Evolutionary conservation across 2,113 vertebrate species (phyloP).

Genomic region (Raja brachyura): DNA sequence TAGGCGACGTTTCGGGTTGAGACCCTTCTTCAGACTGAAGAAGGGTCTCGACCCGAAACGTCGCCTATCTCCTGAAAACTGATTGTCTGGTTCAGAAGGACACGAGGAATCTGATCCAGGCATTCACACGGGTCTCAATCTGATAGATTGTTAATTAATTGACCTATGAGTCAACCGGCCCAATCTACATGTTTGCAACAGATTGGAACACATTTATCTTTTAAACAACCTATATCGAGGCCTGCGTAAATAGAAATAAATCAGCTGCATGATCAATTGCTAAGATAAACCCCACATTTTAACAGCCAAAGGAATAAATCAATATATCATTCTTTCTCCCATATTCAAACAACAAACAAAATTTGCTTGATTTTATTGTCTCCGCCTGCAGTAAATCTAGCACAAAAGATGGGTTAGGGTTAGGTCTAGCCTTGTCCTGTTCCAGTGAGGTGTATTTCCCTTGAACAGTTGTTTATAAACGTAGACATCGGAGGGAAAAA

Average conservation of each 20-base stretch:
- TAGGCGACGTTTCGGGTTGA: too few relatives aligned
- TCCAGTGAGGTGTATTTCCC: too few relatives aligned
- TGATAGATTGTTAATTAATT: neutral
- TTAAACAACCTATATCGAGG: neutral
- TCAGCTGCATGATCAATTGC: neutral
- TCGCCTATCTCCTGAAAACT: neutral
- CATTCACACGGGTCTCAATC: neutral
- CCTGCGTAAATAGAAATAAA: neutral
- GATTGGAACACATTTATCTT: neutral
- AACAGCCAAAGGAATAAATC: neutral
- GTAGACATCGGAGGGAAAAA: too few relatives aligned
- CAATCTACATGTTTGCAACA: neutral
- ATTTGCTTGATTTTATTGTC: neutral
- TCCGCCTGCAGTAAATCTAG: neutral
- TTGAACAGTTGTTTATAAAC: too few relatives aligned
- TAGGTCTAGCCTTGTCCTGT: neutral
- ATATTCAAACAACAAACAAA: neutral
- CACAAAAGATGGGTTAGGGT: neutral
- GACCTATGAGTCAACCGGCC: neutral
- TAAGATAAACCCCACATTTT: neutral
- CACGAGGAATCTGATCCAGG: neutral
- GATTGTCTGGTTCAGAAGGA: neutral
- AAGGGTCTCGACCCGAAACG: too few relatives aligned
- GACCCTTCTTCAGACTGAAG: too few relatives aligned
- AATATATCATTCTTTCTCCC: neutral